Evolutionary conservation across 2,113 vertebrate genomes (phyloP).

Genomic region (Larimichthys crocea): DNA sequence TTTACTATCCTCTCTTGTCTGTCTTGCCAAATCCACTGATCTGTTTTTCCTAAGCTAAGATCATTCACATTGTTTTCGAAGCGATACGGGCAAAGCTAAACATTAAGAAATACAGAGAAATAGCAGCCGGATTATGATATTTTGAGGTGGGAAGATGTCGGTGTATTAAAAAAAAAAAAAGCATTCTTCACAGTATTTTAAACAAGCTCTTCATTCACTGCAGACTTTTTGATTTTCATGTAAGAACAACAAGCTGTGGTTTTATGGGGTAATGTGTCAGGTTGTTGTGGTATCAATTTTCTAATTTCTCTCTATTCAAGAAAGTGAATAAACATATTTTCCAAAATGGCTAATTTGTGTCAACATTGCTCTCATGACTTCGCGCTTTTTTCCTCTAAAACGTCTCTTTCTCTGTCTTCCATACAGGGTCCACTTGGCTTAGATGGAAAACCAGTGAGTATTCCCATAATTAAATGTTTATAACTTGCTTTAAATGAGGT

Average conservation of each 20-base stretch:
- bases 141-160: background rate
- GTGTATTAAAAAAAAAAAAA: conserved; percentile 34
- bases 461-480: background rate
- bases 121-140: conserved; percentile 10
- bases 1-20: conserved; percentile 36
- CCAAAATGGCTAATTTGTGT: conserved; percentile 6
- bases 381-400: conserved; percentile 1
- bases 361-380: background rate
- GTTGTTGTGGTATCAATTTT: background rate
- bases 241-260: no score
- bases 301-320: background rate
- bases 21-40: conserved; percentile 36
- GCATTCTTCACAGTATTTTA: conserved; percentile 1
- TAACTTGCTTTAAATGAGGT: background rate
- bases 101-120: conserved; percentile 40
- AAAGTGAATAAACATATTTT: conserved; percentile 3
- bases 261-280: no score
- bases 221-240: conserved; percentile 7
- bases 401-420: conserved; percentile 26
- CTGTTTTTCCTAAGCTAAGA: conserved; percentile 18
- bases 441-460: conserved; percentile 97
- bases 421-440: conserved; percentile 93
- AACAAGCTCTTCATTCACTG: conserved; percentile 16
- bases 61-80: conserved; percentile 34
- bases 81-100: conserved; percentile 14